phyloP scores from a whole-genome alignment of 1,140 invertebrate genomes.

The Zaprionus camerounensis region DNA sequence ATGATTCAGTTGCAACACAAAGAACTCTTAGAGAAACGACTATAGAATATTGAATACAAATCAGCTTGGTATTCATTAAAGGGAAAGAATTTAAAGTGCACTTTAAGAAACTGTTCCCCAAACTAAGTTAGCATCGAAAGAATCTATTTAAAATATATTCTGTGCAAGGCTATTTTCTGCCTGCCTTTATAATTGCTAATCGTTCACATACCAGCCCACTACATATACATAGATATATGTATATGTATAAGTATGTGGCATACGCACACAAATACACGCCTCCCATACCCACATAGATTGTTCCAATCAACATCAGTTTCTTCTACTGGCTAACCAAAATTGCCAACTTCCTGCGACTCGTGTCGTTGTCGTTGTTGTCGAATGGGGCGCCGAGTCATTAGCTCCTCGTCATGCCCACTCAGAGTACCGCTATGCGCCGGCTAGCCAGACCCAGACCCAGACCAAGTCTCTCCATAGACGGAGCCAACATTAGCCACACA shows the following conservation, averaged over 20 bases:
- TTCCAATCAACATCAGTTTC: constrained; percentile 56
- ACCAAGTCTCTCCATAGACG: constrained; percentile 32
- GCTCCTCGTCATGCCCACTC: constrained; percentile 66
- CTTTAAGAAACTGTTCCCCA: not conserved
- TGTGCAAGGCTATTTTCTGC: not conserved
- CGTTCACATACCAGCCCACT: constrained; percentile 6
- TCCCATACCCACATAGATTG: constrained; percentile 1
- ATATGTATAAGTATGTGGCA: not conserved
- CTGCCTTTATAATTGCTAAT: constrained; percentile 15
- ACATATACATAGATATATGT: not conserved
- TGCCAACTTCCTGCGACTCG: constrained; percentile 69
- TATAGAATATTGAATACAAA: too few relatives aligned
- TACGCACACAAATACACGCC: constrained; percentile 3
- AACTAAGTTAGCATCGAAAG: not conserved
- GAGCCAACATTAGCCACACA: constrained; percentile 63
- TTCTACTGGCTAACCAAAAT: constrained; percentile 54
- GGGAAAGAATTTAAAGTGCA: not conserved
- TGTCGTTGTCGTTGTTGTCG: constrained; percentile 27
- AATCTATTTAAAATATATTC: constrained; percentile 7
- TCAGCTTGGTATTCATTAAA: too few relatives aligned
- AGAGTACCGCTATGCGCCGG: constrained; percentile 72
- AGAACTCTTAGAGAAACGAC: too few relatives aligned
- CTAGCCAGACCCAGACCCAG: constrained; percentile 56
- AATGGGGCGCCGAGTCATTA: constrained; percentile 75
- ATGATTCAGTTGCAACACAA: too few relatives aligned